These are phyloP conservation scores for Collichthys lucidus DNA, from an alignment of 2,113 vertebrate genomes.

Conservation along the genomic window DNA sequence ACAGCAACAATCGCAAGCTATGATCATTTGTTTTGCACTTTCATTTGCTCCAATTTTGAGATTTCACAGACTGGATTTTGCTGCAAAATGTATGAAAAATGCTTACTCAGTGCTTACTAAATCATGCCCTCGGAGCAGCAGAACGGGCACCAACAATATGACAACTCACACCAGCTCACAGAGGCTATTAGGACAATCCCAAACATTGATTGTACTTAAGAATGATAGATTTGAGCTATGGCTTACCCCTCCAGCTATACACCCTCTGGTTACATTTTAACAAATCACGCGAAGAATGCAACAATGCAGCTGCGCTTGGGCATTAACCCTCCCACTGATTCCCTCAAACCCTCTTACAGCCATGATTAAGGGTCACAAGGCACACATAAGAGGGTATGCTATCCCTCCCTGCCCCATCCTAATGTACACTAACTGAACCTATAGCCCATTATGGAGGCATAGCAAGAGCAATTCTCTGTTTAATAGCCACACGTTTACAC, in stretches of 20 bases:
- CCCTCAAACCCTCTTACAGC: conserved; percentile 49
- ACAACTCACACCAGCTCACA: conserved; percentile 35
- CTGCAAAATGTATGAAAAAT: conserved; percentile 7
- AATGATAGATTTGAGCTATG: conserved; percentile 21
- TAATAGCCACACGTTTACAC: conserved; percentile 66
- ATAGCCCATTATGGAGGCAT: conserved; percentile 65
- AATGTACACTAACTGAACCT: conserved; percentile 74
- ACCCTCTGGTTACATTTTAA: conserved; percentile 43
- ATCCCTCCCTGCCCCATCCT: conserved; percentile 39
- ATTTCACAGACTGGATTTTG: conserved; percentile 33
- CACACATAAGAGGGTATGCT: conserved; percentile 43
- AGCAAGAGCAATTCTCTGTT: conserved; percentile 63
- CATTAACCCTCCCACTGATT: conserved; percentile 45
- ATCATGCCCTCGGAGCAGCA: conserved; percentile 17
- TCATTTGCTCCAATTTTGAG: conserved; percentile 27
- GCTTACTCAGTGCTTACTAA: conserved; percentile 19
- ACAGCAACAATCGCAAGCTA: conserved; percentile 32
- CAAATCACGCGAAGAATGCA: conserved; percentile 49
- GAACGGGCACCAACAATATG: conserved; percentile 5
- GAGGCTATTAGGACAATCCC: conserved; percentile 27
- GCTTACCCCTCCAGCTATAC: conserved; percentile 7
- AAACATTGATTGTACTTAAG: conserved; percentile 29
- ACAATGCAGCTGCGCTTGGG: conserved; percentile 43
- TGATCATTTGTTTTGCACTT: conserved; percentile 26
- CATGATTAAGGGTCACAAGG: conserved; percentile 64